A percentile compares a stretch with the other conserved stretches of the same genome.
These are phyloP conservation scores for Blera fallax DNA, from an alignment of 2,888 invertebrate species.

Conservation along the genomic window DNA sequence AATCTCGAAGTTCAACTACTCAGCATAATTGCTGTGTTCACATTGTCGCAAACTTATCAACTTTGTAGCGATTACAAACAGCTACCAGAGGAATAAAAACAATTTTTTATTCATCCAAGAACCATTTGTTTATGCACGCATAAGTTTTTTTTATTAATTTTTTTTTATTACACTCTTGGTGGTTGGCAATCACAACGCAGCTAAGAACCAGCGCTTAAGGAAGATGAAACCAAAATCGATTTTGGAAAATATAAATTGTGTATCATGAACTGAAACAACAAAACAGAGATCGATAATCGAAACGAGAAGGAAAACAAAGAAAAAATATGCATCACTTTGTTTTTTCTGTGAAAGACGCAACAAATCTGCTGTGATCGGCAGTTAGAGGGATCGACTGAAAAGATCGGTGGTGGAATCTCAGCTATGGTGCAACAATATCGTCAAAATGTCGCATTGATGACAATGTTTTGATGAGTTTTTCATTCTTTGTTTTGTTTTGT, in stretches of 20 bases:
- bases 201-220: background rate
- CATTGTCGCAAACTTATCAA: background rate
- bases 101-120: background rate
- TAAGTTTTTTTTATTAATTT: background rate
- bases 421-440: background rate
- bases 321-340: background rate
- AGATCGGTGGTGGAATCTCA: background rate
- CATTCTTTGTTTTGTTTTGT: background rate
- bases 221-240: slow-evolving; percentile 4
- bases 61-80: background rate
- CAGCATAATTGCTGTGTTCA: background rate
- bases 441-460: background rate
- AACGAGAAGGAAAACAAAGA: background rate
- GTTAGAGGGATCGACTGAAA: background rate
- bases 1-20: no score
- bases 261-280: background rate
- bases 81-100: background rate
- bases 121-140: slow-evolving; percentile 12
- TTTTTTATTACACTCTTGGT: background rate
- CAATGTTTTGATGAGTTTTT: background rate
- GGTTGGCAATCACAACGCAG: background rate
- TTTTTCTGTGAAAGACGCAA: background rate
- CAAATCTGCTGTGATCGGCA: background rate
- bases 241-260: slow-evolving; percentile 10
- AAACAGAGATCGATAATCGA: background rate